These are phyloP conservation scores for Coenonympha arcania DNA, from an alignment of 2,888 invertebrate genomes.

Conservation along the genomic window DNA sequence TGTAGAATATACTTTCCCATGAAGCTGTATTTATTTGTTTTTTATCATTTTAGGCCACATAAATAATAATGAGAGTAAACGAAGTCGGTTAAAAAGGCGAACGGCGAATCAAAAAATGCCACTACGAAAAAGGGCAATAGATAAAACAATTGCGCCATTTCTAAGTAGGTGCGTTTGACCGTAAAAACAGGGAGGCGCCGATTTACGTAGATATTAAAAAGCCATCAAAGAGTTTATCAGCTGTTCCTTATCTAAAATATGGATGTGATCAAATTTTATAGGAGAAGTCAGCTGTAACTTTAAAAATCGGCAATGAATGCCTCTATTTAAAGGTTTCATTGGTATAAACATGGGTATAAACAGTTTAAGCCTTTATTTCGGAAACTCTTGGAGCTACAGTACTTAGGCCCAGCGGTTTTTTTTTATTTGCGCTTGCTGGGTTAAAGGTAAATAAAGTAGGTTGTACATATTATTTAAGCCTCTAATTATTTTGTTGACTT, in stretches of 20 bases:
- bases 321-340: not conserved
- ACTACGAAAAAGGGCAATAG: not conserved
- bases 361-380: too few species aligned
- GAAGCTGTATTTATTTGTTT: too few species aligned
- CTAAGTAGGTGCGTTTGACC: not conserved
- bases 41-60: too few species aligned
- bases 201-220: conserved; percentile 1
- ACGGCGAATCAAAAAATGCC: not conserved
- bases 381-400: too few species aligned
- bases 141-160: not conserved
- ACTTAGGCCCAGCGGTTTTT: too few species aligned
- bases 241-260: conserved; percentile 2
- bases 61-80: not conserved
- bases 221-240: conserved; percentile 2
- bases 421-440: too few species aligned
- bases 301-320: not conserved
- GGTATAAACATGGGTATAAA: too few species aligned
- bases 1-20: too few species aligned
- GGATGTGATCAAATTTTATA: conserved; percentile 2
- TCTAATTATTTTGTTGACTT: too few species aligned
- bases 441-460: too few species aligned
- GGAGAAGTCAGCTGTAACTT: not conserved
- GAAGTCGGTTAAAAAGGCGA: too few species aligned
- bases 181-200: not conserved
- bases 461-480: too few species aligned